These are phyloP conservation scores for Nomada fucata DNA, from an alignment of 2,888 invertebrate genomes.

Conservation along the genomic window DNA sequence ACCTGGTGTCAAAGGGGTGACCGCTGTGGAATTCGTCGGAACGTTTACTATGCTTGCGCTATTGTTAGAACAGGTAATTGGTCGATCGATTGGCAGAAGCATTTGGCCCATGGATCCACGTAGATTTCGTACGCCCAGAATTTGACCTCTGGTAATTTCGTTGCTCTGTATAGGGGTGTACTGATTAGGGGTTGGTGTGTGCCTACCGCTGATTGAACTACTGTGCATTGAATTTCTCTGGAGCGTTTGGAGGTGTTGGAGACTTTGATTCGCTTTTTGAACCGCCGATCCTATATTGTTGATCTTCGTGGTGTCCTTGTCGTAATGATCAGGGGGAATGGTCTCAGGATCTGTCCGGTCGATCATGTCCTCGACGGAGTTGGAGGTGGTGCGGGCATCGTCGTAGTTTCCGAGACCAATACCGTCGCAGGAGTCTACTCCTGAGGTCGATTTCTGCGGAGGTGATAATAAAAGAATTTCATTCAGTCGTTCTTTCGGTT, in stretches of 20 bases:
- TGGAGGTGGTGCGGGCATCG: conserved; percentile 46
- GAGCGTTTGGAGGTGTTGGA: conserved; percentile 77
- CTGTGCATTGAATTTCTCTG: conserved; percentile 71
- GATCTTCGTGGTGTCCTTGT: conserved; percentile 36
- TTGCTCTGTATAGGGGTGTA: conserved; percentile 59
- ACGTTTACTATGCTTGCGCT: conserved; percentile 3
- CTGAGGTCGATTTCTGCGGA: conserved; percentile 68
- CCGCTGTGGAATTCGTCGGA: conserved; percentile 22
- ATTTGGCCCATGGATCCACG: conserved; percentile 68
- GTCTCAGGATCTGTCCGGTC: conserved; percentile 42
- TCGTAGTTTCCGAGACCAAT: conserved; percentile 60
- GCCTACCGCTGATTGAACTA: conserved; percentile 60
- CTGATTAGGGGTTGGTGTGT: conserved; percentile 54
- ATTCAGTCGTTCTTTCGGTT: no score
- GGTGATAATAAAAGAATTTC: no score
- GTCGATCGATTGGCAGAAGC: conserved; percentile 55
- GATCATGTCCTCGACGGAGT: conserved; percentile 51
- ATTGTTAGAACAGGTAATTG: conserved; percentile 14
- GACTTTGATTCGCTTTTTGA: conserved; percentile 77
- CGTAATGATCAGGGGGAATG: conserved; percentile 29
- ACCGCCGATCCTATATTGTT: conserved; percentile 42
- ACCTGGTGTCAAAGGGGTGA: conserved; percentile 47
- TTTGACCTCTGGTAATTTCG: conserved; percentile 74
- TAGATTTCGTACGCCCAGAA: conserved; percentile 80
- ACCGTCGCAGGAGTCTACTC: conserved; percentile 68